phyloP scores from a whole-genome alignment of 2,888 invertebrate species.

The Panzeria rudis region DNA sequence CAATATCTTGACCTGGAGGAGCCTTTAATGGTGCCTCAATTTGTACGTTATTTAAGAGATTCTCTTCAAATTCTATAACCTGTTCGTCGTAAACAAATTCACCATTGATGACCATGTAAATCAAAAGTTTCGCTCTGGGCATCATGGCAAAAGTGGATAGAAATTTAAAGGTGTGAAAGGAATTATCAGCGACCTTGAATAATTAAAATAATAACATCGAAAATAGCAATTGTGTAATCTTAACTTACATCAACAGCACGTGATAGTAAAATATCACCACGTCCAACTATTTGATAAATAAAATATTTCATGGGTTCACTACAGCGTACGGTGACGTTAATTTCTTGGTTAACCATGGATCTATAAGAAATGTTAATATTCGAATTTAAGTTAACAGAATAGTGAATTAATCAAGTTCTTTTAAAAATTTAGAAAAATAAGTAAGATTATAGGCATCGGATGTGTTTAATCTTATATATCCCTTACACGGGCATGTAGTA shows the following conservation, averaged over 20 bases:
- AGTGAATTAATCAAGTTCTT: not conserved
- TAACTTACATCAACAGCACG: slow-evolving; percentile 87
- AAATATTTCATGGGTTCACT: slow-evolving; percentile 91
- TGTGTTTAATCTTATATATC: too few species aligned
- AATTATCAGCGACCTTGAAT: slow-evolving; percentile 79
- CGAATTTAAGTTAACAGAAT: not conserved
- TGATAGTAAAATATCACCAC: slow-evolving; percentile 93
- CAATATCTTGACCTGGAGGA: slow-evolving; percentile 91
- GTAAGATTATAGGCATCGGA: too few species aligned
- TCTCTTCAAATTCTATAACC: slow-evolving; percentile 91
- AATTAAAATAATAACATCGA: not conserved
- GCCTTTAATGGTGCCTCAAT: slow-evolving; percentile 87
- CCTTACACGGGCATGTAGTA: too few species aligned
- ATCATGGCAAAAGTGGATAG: slow-evolving; percentile 91
- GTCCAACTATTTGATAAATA: slow-evolving; percentile 91
- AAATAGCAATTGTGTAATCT: not conserved
- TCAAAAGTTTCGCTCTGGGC: slow-evolving; percentile 92
- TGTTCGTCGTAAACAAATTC: slow-evolving; percentile 94
- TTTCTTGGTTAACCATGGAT: slow-evolving; percentile 88
- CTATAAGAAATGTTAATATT: slow-evolving; percentile 78
- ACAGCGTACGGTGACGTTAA: slow-evolving; percentile 90
- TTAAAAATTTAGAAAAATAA: not conserved
- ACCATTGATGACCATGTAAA: slow-evolving; percentile 90
- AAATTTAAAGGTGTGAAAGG: slow-evolving; percentile 84
- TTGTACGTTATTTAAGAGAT: slow-evolving; percentile 92